A percentile compares a stretch with the other conserved stretches of the same genome.
Evolutionary conservation across 2,797 vertebrate genomes (phyloP).

Genomic region (Muraenolepis orangiensis): DNA sequence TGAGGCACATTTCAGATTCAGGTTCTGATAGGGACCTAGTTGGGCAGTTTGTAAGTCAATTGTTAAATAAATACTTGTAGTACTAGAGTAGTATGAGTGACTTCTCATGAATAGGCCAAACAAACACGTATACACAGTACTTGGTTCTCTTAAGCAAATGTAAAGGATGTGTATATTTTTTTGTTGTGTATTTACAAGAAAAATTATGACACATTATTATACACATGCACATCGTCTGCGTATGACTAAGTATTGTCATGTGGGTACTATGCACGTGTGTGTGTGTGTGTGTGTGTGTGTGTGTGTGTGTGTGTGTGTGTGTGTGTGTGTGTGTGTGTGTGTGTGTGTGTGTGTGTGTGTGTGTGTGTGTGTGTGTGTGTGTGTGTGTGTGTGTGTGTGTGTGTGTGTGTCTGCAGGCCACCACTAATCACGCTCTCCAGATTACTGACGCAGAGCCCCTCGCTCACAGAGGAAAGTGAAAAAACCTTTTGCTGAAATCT

Average conservation of each 20-base stretch:
- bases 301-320: not conserved
- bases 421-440: not conserved
- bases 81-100: too few species aligned
- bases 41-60: too few species aligned
- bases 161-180: not conserved
- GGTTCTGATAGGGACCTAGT: too few species aligned
- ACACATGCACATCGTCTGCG: not conserved
- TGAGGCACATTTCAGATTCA: too few species aligned
- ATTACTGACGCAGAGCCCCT: not conserved
- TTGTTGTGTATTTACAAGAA: not conserved
- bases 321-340: too few species aligned
- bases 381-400: not conserved
- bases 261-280: too few species aligned
- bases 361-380: not conserved
- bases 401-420: not conserved
- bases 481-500: slow-evolving; percentile 38
- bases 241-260: not conserved
- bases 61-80: too few species aligned
- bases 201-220: not conserved
- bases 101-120: not conserved
- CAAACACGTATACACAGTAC: not conserved
- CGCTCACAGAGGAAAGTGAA: slow-evolving; percentile 19
- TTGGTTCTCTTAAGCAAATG: not conserved
- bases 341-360: not conserved
- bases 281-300: too few species aligned